Conservation (phyloP, 2,113 vertebrate species). For the Austrofundulus limnaeus region DNA sequence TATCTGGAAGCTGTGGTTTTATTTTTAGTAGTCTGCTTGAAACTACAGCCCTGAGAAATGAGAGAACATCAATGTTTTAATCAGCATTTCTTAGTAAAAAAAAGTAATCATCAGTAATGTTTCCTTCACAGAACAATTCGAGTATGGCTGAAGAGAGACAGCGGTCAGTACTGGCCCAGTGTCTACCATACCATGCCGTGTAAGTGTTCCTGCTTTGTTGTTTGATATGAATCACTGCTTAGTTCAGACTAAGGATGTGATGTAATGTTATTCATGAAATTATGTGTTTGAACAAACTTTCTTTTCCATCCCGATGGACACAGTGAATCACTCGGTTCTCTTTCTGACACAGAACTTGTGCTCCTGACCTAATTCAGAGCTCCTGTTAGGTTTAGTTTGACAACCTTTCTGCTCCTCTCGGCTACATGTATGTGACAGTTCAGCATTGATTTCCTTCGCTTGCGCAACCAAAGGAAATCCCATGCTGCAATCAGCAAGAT, state of each 20-base stretch:
- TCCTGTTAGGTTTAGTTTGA: neutral
- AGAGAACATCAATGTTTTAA: neutral
- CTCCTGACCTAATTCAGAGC: neutral
- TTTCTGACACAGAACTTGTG: neutral
- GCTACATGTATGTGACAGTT: conserved; percentile 15
- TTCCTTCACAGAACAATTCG: conserved; percentile 86
- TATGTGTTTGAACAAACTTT: too few species aligned
- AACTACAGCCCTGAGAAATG: neutral
- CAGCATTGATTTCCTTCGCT: conserved; percentile 24
- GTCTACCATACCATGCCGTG: conserved; percentile 92
- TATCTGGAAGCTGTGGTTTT: neutral
- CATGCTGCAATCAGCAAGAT: conserved; percentile 54
- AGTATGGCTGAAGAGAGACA: conserved; percentile 98
- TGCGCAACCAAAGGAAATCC: conserved; percentile 60
- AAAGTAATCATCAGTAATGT: neutral
- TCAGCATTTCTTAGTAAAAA: neutral
- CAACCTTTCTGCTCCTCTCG: neutral
- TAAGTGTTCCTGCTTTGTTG: conserved; percentile 66
- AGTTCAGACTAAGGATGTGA: conserved; percentile 3
- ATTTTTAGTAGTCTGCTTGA: neutral
- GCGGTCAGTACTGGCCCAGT: conserved; percentile 97
- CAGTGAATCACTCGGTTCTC: neutral
- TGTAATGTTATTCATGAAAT: neutral
- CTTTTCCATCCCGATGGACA: neutral
- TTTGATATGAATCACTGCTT: neutral